A percentile compares a stretch with the other conserved stretches of the same genome.
phyloP scores from a whole-genome alignment of 1,140 invertebrate genomes.

The Trissolcus basalis region DNA sequence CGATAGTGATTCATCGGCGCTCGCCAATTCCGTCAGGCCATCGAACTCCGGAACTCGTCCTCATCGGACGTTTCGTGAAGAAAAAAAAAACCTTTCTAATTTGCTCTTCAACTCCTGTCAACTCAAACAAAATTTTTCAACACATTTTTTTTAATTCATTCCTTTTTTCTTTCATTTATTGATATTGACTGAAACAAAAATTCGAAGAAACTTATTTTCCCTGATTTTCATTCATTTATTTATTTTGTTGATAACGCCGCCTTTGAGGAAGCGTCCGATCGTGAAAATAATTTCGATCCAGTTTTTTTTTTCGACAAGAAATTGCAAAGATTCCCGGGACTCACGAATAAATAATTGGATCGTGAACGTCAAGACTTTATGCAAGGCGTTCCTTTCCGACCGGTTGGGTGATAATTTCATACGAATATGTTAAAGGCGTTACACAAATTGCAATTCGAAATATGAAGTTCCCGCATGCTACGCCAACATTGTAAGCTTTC shows the following conservation, averaged over 20 bases:
- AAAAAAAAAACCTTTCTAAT: too few relatives aligned
- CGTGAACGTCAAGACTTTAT: conserved; percentile 22
- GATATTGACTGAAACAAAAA: too few relatives aligned
- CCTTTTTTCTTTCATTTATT: too few relatives aligned
- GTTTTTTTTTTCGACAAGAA: conserved; percentile 22
- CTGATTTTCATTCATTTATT: too few relatives aligned
- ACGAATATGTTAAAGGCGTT: conserved; percentile 21
- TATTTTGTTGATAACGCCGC: too few relatives aligned
- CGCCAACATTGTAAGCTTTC: conserved; percentile 2
- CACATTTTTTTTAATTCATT: too few relatives aligned
- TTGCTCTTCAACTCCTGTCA: too few relatives aligned
- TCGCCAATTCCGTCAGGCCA: conserved; percentile 33
- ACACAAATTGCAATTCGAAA: conserved; percentile 19
- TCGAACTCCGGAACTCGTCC: too few relatives aligned
- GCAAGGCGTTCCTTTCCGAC: conserved; percentile 8
- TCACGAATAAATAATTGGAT: conserved; percentile 32
- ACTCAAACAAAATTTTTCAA: too few relatives aligned
- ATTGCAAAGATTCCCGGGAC: conserved; percentile 33
- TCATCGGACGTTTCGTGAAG: too few relatives aligned
- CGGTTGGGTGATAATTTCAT: conserved; percentile 37
- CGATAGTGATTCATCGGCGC: conserved; percentile 30
- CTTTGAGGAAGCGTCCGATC: too few relatives aligned
- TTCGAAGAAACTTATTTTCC: too few relatives aligned
- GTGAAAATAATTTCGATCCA: conserved; percentile 36
- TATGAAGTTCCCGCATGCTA: conserved; percentile 16